Evolutionary conservation across 2,888 invertebrate genomes (phyloP), one percentile per base, ranked within the genome.

Genomic region (Cartodere bifasciata): DNA sequence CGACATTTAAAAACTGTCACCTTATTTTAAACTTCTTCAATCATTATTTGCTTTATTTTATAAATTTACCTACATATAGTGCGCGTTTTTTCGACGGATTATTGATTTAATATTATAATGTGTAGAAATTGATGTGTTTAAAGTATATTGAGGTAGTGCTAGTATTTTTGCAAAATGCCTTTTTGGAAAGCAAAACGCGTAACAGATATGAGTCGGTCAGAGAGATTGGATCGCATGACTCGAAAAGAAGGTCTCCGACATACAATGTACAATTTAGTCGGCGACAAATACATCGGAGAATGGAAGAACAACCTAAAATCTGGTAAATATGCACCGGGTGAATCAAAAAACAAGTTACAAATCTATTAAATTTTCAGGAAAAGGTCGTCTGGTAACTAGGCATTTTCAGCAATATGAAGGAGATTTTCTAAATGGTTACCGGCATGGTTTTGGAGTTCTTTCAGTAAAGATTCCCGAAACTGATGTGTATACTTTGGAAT

Each of bases 381-480:
- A 67, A 51, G 72, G 71, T 13, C 39, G 44, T 2, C 62, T 66
- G 45, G 41, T 62, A 28, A 67, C 68, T 2, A 53, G 56, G 17
- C 52, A 47, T 21, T 61, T 64, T 17, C 62, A 64, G 50, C 47
- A 71, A n/a, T 76, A 75, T 41, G 72, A 75, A 59, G 75, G 75
- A 1, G 68, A 73, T 42, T 72, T 73, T 67, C 46, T 52, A 26
- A 51, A 63, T 31, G 66, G 66, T 25, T 64, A 56, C 41, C 63
- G 67, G 38, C 70, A 75, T 39, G 75, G 75, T 10, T 71, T 64
- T 42, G 76, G 76, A 1, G 55, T 64, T 1, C 52, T 72, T 2
- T 64, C 67, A 28, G 38, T 43, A 10, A 41, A 55, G 34, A 55
- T 56, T 4, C 49, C 53, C 2, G 42, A 55, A 34, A 62, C 64